These are phyloP conservation scores for Notothenia rossii DNA, from an alignment of 2,113 vertebrate species.

Conservation along the genomic window DNA sequence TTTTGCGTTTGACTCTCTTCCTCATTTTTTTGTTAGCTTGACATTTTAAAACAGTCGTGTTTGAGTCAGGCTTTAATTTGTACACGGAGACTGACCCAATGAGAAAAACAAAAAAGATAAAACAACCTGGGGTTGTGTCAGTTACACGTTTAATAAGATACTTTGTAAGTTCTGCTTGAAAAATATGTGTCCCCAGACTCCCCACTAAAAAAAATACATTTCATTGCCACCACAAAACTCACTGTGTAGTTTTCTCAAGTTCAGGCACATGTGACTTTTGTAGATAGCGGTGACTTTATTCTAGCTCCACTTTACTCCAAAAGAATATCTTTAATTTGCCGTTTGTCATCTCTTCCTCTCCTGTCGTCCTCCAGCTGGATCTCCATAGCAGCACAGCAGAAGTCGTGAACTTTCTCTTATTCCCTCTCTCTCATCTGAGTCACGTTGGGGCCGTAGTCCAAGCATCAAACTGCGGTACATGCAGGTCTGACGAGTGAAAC, in stretches of 20 bases:
- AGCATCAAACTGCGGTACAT: slow-evolving; percentile 64
- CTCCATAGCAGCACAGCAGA: slow-evolving; percentile 40
- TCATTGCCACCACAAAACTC: slow-evolving; percentile 86
- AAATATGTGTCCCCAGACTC: slow-evolving; percentile 81
- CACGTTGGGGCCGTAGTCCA: slow-evolving; percentile 83
- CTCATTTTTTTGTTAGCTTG: too few species aligned
- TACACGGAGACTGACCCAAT: too few species aligned
- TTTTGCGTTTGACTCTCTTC: too few species aligned
- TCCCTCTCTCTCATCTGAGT: slow-evolving; percentile 93
- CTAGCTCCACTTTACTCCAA: not conserved
- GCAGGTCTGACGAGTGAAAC: slow-evolving; percentile 57
- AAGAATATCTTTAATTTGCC: slow-evolving; percentile 46
- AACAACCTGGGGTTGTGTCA: too few species aligned
- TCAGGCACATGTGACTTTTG: slow-evolving; percentile 98
- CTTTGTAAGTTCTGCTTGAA: slow-evolving; percentile 73
- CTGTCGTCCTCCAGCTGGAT: slow-evolving; percentile 8
- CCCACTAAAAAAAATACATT: slow-evolving; percentile 75
- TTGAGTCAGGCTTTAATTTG: too few species aligned
- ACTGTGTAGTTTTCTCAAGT: slow-evolving; percentile 87
- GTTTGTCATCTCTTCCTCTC: slow-evolving; percentile 51
- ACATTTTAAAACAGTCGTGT: too few species aligned
- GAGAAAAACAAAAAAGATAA: too few species aligned
- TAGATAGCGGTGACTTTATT: slow-evolving; percentile 87
- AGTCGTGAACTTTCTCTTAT: slow-evolving; percentile 46
- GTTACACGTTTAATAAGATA: too few species aligned